A percentile compares a stretch with the other conserved stretches of the same genome.
These are phyloP conservation scores for Centrocercus urophasianus DNA, from an alignment of 2,113 vertebrate genomes.

Conservation along the genomic window DNA sequence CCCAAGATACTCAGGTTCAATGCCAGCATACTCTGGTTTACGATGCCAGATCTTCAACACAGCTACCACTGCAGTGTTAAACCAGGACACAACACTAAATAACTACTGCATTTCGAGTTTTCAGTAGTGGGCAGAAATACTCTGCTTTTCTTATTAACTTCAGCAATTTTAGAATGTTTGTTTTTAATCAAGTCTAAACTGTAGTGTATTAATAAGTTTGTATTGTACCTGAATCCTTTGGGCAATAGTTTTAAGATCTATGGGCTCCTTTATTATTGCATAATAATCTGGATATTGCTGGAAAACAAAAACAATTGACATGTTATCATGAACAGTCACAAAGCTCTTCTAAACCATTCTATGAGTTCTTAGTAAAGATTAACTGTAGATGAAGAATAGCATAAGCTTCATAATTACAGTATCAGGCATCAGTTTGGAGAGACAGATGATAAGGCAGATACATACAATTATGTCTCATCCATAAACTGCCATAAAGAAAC, in stretches of 20 bases:
- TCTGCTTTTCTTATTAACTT: background rate
- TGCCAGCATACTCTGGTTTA: background rate
- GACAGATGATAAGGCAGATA: background rate
- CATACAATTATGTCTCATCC: background rate
- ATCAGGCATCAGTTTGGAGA: background rate
- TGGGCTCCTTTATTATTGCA: conserved; percentile 98
- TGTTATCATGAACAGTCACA: background rate
- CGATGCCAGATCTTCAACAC: background rate
- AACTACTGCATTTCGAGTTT: background rate
- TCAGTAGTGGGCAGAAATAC: background rate
- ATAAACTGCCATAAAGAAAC: background rate
- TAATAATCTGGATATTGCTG: conserved; percentile 99
- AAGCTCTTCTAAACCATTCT: background rate
- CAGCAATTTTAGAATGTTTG: background rate
- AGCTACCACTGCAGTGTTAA: background rate
- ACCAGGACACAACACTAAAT: background rate
- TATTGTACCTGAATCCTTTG: conserved; percentile 94
- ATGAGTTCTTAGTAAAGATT: background rate
- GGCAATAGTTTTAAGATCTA: conserved; percentile 95
- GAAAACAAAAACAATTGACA: conserved; percentile 59
- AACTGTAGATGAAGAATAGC: background rate
- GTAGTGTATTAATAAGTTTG: background rate
- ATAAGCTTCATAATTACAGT: background rate
- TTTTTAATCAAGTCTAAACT: background rate
- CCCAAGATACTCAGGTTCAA: background rate